Conservation (phyloP, 2,888 invertebrate genomes). For the Spialia ferax region DNA sequence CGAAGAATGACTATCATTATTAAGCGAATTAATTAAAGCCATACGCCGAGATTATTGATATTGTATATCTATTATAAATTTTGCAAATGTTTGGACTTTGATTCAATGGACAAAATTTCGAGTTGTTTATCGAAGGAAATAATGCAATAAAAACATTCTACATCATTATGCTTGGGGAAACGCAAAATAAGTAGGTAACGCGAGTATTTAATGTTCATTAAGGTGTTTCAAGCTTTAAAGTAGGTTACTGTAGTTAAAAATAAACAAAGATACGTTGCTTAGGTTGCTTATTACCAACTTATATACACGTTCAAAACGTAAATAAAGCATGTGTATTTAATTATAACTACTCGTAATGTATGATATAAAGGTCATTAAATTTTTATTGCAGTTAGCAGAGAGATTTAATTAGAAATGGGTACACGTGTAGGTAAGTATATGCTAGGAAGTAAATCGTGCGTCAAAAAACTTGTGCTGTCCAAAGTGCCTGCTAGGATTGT, state of each 20-base stretch:
- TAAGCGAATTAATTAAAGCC: too few species aligned
- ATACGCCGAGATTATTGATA: neutral
- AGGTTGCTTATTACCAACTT: neutral
- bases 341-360: neutral
- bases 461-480: too few species aligned
- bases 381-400: constrained; percentile 5
- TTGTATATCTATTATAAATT: neutral
- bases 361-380: constrained; percentile 12
- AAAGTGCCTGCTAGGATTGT: too few species aligned
- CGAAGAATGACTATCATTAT: too few species aligned
- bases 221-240: neutral
- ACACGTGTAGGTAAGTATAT: neutral
- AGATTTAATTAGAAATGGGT: too few species aligned
- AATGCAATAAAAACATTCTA: neutral
- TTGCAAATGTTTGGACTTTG: too few species aligned
- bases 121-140: too few species aligned
- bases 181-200: neutral
- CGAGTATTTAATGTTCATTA: too few species aligned
- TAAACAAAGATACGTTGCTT: neutral
- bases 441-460: neutral
- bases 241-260: neutral
- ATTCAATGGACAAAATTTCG: too few species aligned
- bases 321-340: neutral
- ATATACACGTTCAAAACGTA: constrained; percentile 8
- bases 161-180: neutral